Conservation (phyloP, 2,888 invertebrate genomes). For the Pasiphila rectangulata region DNA sequence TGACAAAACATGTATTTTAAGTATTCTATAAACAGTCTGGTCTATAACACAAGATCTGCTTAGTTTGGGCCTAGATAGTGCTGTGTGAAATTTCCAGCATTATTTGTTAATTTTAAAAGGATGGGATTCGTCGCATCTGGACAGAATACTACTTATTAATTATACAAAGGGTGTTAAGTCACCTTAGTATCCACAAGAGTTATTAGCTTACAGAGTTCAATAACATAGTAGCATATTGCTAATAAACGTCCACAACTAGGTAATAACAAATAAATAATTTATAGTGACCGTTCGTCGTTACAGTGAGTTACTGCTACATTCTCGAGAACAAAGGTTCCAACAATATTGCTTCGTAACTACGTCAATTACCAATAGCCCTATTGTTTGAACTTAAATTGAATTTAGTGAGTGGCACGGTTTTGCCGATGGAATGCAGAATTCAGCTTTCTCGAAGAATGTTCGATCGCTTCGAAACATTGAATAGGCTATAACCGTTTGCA, state of each 20-base stretch:
- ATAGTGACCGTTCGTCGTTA: constrained; percentile 29
- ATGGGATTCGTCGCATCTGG: no score
- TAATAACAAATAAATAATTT: constrained; percentile 34
- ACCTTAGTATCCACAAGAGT: no score
- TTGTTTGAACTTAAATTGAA: constrained; percentile 27
- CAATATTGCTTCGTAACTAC: constrained; percentile 28
- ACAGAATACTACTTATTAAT: no score
- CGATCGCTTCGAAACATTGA: constrained; percentile 7
- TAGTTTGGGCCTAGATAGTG: no score
- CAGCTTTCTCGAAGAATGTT: constrained; percentile 10
- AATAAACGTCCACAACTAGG: constrained; percentile 22
- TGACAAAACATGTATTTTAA: no score
- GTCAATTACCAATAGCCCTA: constrained; percentile 25
- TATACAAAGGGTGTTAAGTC: no score
- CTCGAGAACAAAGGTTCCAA: constrained; percentile 23
- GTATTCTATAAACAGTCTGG: no score
- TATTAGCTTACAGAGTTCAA: constrained; percentile 24
- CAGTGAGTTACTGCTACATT: constrained; percentile 31
- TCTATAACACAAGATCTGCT: no score
- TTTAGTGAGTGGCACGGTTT: constrained; percentile 22
- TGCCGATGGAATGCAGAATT: constrained; percentile 17
- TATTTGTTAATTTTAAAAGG: no score
- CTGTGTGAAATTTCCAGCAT: no score
- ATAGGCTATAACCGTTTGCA: background rate
- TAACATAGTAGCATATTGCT: constrained; percentile 15